Evolutionary conservation across 2,888 invertebrate genomes (phyloP).

Genomic region (Lissocephala sabroskyi): DNA sequence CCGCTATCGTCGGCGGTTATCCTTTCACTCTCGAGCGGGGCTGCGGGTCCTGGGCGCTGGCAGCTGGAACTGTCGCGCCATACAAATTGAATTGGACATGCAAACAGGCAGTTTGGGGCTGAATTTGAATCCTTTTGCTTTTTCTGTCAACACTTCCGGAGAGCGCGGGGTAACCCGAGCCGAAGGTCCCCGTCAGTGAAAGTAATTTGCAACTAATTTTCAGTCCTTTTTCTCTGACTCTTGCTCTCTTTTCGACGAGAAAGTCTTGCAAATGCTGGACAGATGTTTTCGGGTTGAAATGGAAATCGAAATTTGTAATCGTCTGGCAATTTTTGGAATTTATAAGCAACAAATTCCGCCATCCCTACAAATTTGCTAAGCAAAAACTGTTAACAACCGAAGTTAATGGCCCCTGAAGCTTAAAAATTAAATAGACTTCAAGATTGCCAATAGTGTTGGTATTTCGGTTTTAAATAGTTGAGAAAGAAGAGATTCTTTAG

Average conservation of each 20-base stretch:
- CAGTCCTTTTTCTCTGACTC: constrained; percentile 12
- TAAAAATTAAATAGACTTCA: no score
- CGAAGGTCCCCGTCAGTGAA: constrained; percentile 35
- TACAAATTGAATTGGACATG: constrained; percentile 65
- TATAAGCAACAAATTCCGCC: not conserved
- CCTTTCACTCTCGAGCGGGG: constrained; percentile 40
- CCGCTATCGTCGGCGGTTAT: constrained; percentile 23
- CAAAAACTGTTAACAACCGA: constrained; percentile 57
- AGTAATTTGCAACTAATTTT: constrained; percentile 64
- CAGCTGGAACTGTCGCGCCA: constrained; percentile 28
- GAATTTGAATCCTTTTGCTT: constrained; percentile 11
- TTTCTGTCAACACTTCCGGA: constrained; percentile 20
- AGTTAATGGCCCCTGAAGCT: constrained; percentile 55
- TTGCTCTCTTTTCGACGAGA: constrained; percentile 21
- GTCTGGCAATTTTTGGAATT: constrained; percentile 24
- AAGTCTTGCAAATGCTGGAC: constrained; percentile 60
- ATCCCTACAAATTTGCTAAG: constrained; percentile 36
- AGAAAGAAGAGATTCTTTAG: no score
- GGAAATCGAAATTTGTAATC: constrained; percentile 7
- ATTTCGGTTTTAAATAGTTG: no score
- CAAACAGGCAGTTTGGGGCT: constrained; percentile 37
- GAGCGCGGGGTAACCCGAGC: constrained; percentile 1
- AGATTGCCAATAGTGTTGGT: no score
- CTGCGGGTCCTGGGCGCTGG: constrained; percentile 36
- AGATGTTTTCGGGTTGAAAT: constrained; percentile 31